phyloP scores from a whole-genome alignment of 2,797 vertebrate genomes.

The Eulemur mongoz region DNA sequence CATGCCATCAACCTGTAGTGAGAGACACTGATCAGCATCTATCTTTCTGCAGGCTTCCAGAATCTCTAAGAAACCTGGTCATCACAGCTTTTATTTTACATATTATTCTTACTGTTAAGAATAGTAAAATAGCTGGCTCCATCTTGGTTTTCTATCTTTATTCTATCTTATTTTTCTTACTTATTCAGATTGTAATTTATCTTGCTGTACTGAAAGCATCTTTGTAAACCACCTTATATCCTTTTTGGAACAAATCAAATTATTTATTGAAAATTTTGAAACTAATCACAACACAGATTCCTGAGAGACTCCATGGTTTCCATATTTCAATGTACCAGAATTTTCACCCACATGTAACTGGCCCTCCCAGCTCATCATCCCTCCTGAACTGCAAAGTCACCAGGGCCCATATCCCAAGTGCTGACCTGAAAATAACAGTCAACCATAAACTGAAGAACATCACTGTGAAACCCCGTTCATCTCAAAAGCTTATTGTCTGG shows the following conservation, averaged over 20 bases:
- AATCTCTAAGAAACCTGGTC: not conserved
- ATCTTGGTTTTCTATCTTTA: constrained; percentile 35
- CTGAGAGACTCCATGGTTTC: not conserved
- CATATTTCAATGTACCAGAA: not conserved
- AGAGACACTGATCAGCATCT: not conserved
- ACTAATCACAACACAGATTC: constrained; percentile 27
- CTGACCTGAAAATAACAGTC: not conserved
- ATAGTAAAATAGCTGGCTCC: not conserved
- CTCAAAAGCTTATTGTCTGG: not conserved
- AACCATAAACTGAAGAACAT: not conserved
- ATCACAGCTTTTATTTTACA: constrained; percentile 27
- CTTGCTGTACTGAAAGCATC: not conserved
- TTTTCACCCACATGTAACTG: not conserved
- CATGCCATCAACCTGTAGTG: not conserved
- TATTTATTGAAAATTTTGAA: constrained; percentile 39
- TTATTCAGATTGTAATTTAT: constrained; percentile 25
- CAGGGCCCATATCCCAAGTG: not conserved
- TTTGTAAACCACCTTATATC: constrained; percentile 30
- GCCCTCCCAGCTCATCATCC: not conserved
- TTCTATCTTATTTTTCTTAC: constrained; percentile 30
- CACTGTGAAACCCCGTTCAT: not conserved
- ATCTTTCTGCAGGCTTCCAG: not conserved
- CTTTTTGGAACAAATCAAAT: constrained; percentile 11
- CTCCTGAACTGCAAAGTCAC: not conserved
- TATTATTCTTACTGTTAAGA: constrained; percentile 24